Evolutionary conservation across 2,113 vertebrate species (phyloP), one percentile per base, ranked within the genome.

Genomic region (Monopterus albus): DNA sequence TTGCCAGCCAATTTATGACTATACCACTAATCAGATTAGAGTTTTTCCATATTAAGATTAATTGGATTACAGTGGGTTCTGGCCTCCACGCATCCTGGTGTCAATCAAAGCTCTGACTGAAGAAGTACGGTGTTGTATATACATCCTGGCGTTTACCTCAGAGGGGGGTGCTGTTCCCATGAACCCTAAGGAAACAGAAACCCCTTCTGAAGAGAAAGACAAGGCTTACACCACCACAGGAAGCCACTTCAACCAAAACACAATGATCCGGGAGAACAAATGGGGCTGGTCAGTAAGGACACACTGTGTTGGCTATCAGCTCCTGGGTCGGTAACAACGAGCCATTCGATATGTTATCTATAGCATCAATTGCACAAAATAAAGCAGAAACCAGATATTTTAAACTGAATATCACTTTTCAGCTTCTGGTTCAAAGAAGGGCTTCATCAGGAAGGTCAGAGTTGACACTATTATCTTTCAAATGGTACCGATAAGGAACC

Each of bases 131-230:
- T n/a, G n/a, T n/a, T n/a, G n/a, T n/a, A n/a, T n/a, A n/a, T 1
- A 0, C 23, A 6, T 23, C 10, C 36, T 11, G 14, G 33, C 50
- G n/a, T 26, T 0, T n/a, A n/a, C n/a, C n/a, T n/a, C n/a, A n/a
- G n/a, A n/a, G 47, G 6, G 2, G 12, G 26, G 3, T 6, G 15
- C 14, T 15, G 55, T 84, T 86, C 78, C 75, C 82, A 77, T 52
- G 74, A 79, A 75, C 72, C 75, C 18, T 0, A 6, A 61, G 47
- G 82, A 85, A 83, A 83, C 68, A 21, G 57, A 51, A 86, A 8
- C 43, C 68, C 28, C 40, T 65, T 62, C 71, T 1, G 53, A 71
- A 62, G 60, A 15, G 49, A 63, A 29, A 64, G 47, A 55, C 50
- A 10, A 66, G 43, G 76, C 57, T 28, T 10, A 25, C 21, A 8